A percentile compares a stretch with the other conserved stretches of the same genome.
phyloP scores from a whole-genome alignment of 2,797 vertebrate genomes.

The Chelidonichthys spinosus region DNA sequence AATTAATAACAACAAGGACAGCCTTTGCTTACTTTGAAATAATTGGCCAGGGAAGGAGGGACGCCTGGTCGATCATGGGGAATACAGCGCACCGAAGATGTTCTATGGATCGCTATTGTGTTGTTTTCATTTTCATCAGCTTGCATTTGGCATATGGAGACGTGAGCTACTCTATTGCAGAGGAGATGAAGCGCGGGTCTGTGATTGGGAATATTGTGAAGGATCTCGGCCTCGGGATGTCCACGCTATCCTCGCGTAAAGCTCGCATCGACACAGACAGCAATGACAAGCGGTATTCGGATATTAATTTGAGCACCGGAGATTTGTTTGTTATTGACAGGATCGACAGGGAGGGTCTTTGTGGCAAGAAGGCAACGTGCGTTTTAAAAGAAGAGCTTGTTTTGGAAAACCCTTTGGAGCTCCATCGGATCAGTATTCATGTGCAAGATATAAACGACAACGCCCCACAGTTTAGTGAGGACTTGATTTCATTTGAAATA shows the following conservation, averaged over 20 bases:
- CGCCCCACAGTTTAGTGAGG: slow-evolving; percentile 75
- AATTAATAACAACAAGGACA: neutral
- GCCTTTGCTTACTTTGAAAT: neutral
- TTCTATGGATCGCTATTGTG: neutral
- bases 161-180: slow-evolving; percentile 50
- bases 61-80: neutral
- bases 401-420: slow-evolving; percentile 82
- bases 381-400: slow-evolving; percentile 81
- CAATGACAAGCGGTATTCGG: slow-evolving; percentile 51
- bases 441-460: slow-evolving; percentile 85
- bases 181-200: slow-evolving; percentile 58
- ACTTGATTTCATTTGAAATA: slow-evolving; percentile 76
- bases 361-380: slow-evolving; percentile 67
- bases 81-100: neutral
- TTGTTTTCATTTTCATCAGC: slow-evolving; percentile 27
- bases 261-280: slow-evolving; percentile 58
- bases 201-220: slow-evolving; percentile 63
- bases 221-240: slow-evolving; percentile 45
- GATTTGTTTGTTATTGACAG: slow-evolving; percentile 57
- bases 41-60: neutral
- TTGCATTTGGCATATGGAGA: slow-evolving; percentile 38
- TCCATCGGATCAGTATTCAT: slow-evolving; percentile 78
- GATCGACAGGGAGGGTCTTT: slow-evolving; percentile 72
- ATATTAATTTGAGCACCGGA: slow-evolving; percentile 61
- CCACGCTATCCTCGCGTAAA: slow-evolving; percentile 48